These are phyloP conservation scores for Boloria selene DNA, from an alignment of 2,888 invertebrate genomes.

Conservation along the genomic window DNA sequence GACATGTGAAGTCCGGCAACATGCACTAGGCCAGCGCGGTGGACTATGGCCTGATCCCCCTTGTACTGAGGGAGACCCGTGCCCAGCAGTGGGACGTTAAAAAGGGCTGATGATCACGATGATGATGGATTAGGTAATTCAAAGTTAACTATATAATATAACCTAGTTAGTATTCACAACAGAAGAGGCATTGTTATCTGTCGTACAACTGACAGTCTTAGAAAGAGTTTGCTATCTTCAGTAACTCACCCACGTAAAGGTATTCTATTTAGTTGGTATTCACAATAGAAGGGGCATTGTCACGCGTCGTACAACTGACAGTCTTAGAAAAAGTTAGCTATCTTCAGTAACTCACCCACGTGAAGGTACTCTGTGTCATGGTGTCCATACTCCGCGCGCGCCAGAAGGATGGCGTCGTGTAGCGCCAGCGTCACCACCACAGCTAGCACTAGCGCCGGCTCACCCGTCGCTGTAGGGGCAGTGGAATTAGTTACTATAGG, in stretches of 20 bases:
- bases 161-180: too few relatives aligned
- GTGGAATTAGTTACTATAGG: not conserved
- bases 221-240: not conserved
- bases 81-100: too few relatives aligned
- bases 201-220: too few relatives aligned
- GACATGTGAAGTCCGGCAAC: too few relatives aligned
- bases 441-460: constrained; percentile 77
- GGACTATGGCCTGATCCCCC: too few relatives aligned
- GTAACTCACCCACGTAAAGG: constrained; percentile 80
- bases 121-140: too few relatives aligned
- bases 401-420: constrained; percentile 83
- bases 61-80: too few relatives aligned
- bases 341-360: constrained; percentile 72
- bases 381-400: constrained; percentile 83
- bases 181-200: too few relatives aligned
- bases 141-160: too few relatives aligned
- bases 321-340: not conserved
- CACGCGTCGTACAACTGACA: not conserved
- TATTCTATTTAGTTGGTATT: constrained; percentile 60
- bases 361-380: constrained; percentile 77
- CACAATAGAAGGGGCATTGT: not conserved
- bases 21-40: too few relatives aligned
- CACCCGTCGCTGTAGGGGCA: constrained; percentile 74
- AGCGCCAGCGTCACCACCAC: constrained; percentile 82
- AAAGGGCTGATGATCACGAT: too few relatives aligned